A percentile compares a stretch with the other conserved stretches of the same genome.
phyloP scores from a whole-genome alignment of 1,140 invertebrate genomes.

The Cyclina sinensis region DNA sequence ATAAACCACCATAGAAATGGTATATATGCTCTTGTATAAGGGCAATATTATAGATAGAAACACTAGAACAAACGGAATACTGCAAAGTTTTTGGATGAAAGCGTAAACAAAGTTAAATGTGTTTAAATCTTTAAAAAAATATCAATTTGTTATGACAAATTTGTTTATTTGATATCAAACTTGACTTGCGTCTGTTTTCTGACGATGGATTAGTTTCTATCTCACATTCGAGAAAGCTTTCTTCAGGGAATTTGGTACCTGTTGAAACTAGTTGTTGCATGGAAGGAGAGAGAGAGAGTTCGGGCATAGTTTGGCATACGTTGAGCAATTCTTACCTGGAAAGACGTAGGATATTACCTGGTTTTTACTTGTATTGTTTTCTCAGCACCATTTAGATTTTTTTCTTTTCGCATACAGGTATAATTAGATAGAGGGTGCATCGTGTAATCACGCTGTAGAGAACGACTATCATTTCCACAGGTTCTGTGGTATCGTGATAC shows the following conservation, averaged over 20 bases:
- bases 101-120: not conserved
- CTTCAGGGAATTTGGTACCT: not conserved
- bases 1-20: too few species aligned
- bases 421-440: not conserved
- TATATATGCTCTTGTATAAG: too few species aligned
- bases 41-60: too few species aligned
- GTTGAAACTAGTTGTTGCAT: not conserved
- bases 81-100: too few species aligned
- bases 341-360: not conserved
- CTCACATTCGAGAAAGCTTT: not conserved
- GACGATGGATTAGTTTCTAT: too few species aligned
- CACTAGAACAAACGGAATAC: too few species aligned
- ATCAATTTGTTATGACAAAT: too few species aligned
- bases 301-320: not conserved
- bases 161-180: too few species aligned
- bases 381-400: not conserved
- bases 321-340: slow-evolving; percentile 6
- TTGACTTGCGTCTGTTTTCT: too few species aligned
- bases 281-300: not conserved
- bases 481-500: not conserved
- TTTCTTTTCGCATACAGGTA: not conserved
- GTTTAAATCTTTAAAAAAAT: too few species aligned
- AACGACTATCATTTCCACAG: slow-evolving; percentile 6
- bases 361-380: slow-evolving; percentile 9
- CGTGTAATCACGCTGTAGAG: slow-evolving; percentile 2